Evolutionary conservation across 2,113 vertebrate genomes (phyloP).

Genomic region (Microtus montanus): DNA sequence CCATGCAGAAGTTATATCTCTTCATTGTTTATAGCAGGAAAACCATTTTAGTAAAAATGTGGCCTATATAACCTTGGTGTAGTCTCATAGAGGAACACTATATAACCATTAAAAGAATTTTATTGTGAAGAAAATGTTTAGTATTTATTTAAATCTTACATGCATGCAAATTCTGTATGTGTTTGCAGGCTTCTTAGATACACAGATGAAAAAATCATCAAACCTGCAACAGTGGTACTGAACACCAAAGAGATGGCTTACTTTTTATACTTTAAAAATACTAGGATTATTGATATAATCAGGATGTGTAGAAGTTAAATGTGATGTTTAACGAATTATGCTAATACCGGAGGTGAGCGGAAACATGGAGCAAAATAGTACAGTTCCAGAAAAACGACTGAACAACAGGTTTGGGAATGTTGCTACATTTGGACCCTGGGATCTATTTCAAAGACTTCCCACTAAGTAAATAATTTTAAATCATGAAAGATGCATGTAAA

Average conservation of each 20-base stretch:
- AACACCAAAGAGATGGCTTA: not conserved
- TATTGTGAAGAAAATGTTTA: not conserved
- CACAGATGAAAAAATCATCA: not conserved
- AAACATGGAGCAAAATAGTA: rapidly evolving
- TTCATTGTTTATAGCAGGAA: not conserved
- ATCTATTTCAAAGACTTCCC: not conserved
- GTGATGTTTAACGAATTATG: not conserved
- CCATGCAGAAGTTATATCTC: not conserved
- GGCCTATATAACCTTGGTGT: not conserved
- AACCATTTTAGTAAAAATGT: not conserved
- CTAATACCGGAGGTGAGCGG: not conserved
- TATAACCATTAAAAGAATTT: not conserved
- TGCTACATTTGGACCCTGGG: not conserved
- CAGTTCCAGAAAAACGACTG: not conserved
- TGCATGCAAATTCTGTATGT: not conserved
- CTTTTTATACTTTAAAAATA: not conserved
- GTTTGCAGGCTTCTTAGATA: not conserved
- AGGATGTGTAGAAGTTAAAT: not conserved
- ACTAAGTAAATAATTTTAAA: not conserved
- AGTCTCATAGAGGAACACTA: not conserved
- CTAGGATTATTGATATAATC: not conserved
- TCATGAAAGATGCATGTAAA: not conserved
- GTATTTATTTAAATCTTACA: not conserved
- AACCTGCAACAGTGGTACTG: not conserved
- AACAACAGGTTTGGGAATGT: not conserved